A percentile compares a stretch with the other conserved stretches of the same genome.
Conservation (phyloP, 2,113 vertebrate genomes). For the Condylura cristata region DNA sequence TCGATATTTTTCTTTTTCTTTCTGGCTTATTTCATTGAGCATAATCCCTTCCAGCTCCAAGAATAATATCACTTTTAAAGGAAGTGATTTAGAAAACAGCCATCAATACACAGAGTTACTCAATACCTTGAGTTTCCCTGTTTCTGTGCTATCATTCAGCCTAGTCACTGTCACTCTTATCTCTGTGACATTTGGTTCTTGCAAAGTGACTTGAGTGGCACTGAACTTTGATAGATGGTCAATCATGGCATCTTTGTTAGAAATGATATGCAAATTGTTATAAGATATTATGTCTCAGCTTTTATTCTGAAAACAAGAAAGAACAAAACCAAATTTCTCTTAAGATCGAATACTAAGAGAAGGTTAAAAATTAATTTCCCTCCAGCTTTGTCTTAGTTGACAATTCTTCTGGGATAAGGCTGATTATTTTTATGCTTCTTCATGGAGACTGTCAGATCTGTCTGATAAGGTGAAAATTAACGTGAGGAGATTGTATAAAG, state of each 20-base stretch:
- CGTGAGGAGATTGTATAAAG: constrained; percentile 38
- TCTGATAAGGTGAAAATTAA: constrained; percentile 46
- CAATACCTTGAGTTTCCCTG: neutral
- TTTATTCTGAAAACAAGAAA: constrained; percentile 55
- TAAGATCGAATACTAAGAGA: constrained; percentile 36
- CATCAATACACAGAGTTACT: neutral
- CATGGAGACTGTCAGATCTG: constrained; percentile 37
- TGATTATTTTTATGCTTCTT: constrained; percentile 61
- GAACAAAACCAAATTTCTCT: constrained; percentile 18
- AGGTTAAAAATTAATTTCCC: constrained; percentile 51
- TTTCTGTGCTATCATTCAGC: neutral
- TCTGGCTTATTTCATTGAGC: too few relatives aligned
- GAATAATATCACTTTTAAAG: neutral
- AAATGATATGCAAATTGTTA: constrained; percentile 22
- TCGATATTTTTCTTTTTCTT: too few relatives aligned
- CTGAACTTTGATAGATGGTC: constrained; percentile 26
- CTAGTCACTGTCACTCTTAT: neutral
- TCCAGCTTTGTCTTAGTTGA: constrained; percentile 51
- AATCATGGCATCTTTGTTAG: constrained; percentile 58
- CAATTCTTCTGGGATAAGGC: constrained; percentile 20
- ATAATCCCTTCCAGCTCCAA: too few relatives aligned
- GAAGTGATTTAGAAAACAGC: neutral
- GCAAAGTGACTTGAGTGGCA: neutral
- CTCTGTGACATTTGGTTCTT: neutral
- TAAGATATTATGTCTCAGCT: neutral